phyloP scores from a whole-genome alignment of 2,797 vertebrate species.

The Nyctalus aviator region DNA sequence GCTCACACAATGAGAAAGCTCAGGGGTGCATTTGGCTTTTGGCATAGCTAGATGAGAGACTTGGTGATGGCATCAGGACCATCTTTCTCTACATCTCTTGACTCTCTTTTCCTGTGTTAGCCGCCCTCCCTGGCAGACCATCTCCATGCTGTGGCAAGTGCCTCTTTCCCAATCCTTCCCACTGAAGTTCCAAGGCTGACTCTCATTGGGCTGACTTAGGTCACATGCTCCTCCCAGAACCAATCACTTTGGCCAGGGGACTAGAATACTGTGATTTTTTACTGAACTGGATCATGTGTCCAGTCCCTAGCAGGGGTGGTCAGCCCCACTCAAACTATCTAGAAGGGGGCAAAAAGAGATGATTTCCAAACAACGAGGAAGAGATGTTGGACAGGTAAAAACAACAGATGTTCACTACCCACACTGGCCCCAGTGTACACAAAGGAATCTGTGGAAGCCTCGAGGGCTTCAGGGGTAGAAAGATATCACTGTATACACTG shows the following conservation, averaged over 20 bases:
- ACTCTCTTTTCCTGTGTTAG: not conserved
- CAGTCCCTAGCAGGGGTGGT: too few species aligned
- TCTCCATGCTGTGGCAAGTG: not conserved
- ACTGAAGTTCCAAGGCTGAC: not conserved
- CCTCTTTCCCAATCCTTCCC: not conserved
- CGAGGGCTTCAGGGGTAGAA: not conserved
- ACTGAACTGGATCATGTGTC: not conserved
- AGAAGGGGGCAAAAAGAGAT: not conserved
- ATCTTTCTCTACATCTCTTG: not conserved
- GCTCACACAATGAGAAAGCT: not conserved
- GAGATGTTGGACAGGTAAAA: not conserved
- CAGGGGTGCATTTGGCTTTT: not conserved
- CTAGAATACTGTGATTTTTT: not conserved
- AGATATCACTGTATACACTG: not conserved
- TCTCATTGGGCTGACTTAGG: not conserved
- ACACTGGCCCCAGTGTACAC: conserved; percentile 50
- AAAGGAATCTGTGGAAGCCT: conserved; percentile 25
- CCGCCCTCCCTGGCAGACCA: not conserved
- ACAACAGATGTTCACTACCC: conserved; percentile 56
- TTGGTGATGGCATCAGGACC: not conserved
- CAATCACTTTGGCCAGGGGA: not conserved
- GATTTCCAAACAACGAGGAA: not conserved
- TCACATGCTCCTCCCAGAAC: not conserved
- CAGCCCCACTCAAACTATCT: not conserved
- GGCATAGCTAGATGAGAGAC: not conserved